Base-by-base conservation (phyloP, 2,797 vertebrate species). In the Tragopan temminckii region DNA sequence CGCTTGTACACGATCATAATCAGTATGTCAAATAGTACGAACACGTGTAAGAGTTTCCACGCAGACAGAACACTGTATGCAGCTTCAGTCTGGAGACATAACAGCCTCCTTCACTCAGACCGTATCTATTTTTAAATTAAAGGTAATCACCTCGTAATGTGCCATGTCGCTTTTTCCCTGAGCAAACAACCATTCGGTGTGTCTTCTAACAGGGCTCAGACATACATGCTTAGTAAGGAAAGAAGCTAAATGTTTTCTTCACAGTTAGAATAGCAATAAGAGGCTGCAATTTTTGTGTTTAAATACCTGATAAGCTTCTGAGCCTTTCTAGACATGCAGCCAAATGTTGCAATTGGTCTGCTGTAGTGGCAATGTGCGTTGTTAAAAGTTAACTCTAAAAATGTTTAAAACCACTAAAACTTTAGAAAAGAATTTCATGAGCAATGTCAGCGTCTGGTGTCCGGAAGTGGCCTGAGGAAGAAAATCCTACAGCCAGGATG, bases 231-330 rank as follows among this genome's bases (percentile, higher is more conserved):
- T 42, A 80, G 76, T 35, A 88, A 95, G 90, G 36, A 93, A 95
- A 61, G 25, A 24, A 21, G 35, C 21, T 81, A 59, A 83, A 79
- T 61, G 21, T 45, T 93, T 94, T 75, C 53, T 62, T 90, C 58
- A 71, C 69, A 71, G 69, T 75, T 80, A 66, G 69, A 71, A 86
- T 6, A 69, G 40, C 24, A 75, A 69, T 52, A 59, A 78, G 52
- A 71, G 59, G 72, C 46, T 82, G 31, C 33, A 70, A 89, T 93
- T 92, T 91, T 80, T 74, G 52, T 23, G 24, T 84, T 92, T 82
- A 66, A 85, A 88, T 24, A 85, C 5, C 21, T 72, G 79, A 86
- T 59, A 46, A 80, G 70, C 45, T 80, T 77, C 64, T 2, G 6
- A 94, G 25, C 24, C 63, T 43, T 76, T 92, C 91, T 31, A 85